Percentiles rank a stretch among this genome's conserved stretches.
phyloP scores from a whole-genome alignment of 2,888 invertebrate genomes.

The Mystacides longicornis region DNA sequence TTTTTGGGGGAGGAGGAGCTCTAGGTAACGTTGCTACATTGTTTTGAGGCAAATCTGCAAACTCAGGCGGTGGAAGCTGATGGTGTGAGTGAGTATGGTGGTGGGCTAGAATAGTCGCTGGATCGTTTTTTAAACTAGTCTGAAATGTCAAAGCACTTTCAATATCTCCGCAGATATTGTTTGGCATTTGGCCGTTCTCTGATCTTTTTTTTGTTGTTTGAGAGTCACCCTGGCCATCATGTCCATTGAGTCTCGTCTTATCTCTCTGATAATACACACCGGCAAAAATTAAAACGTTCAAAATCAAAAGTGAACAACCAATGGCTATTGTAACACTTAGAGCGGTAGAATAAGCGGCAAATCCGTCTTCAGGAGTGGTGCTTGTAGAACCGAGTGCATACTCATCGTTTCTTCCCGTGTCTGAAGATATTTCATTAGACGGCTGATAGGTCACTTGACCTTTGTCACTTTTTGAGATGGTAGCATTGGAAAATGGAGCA shows the following conservation, averaged over 20 bases:
- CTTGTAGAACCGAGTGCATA: constrained; percentile 41
- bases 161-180: constrained; percentile 80
- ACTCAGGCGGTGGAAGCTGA: constrained; percentile 76
- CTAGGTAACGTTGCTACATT: constrained; percentile 59
- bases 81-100: constrained; percentile 71
- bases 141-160: constrained; percentile 51
- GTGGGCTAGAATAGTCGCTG: constrained; percentile 65
- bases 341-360: constrained; percentile 85
- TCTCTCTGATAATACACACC: constrained; percentile 91
- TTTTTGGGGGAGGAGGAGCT: constrained; percentile 69
- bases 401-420: constrained; percentile 31
- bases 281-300: constrained; percentile 90
- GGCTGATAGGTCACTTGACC: constrained; percentile 35
- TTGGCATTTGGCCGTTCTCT: constrained; percentile 83
- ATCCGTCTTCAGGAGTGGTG: constrained; percentile 73
- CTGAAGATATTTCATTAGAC: constrained; percentile 26
- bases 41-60: constrained; percentile 70
- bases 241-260: constrained; percentile 65
- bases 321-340: constrained; percentile 90
- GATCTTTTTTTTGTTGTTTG: constrained; percentile 59
- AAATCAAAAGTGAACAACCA: constrained; percentile 83
- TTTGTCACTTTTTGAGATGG: constrained; percentile 39
- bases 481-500: constrained; percentile 40
- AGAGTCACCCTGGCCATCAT: constrained; percentile 47
- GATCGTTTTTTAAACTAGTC: constrained; percentile 57